phyloP scores from a whole-genome alignment of 2,888 invertebrate species.

The Itoplectis maculator region DNA sequence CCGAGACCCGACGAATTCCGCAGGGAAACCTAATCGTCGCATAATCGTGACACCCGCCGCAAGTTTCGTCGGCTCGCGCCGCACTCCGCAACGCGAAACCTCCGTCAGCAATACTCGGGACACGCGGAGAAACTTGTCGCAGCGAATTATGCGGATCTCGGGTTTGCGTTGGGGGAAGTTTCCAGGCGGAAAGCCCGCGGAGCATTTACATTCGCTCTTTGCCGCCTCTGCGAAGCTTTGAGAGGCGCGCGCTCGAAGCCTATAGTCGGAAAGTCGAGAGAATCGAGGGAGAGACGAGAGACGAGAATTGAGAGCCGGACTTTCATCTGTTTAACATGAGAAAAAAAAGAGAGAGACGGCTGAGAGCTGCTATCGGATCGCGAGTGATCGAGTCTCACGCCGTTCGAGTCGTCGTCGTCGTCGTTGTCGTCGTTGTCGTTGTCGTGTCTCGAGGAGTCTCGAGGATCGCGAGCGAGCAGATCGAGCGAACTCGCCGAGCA shows the following conservation, averaged over 20 bases:
- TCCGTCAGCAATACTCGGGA: constrained; percentile 36
- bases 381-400: constrained; percentile 64
- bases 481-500: constrained; percentile 16
- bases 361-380: constrained; percentile 33
- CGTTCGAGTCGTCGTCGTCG: constrained; percentile 41
- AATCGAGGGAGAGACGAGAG: neutral
- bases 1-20: neutral
- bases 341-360: constrained; percentile 57
- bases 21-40: constrained; percentile 14
- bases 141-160: constrained; percentile 78
- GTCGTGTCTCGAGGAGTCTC: constrained; percentile 5
- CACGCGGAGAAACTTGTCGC: constrained; percentile 75
- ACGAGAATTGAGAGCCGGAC: constrained; percentile 63
- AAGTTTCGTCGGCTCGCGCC: constrained; percentile 33
- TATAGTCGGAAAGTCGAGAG: neutral
- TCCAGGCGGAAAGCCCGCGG: constrained; percentile 17
- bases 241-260: constrained; percentile 19
- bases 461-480: constrained; percentile 3
- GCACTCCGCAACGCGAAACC: neutral
- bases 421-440: constrained; percentile 15
- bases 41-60: constrained; percentile 55
- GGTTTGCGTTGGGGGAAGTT: constrained; percentile 21
- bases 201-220: constrained; percentile 61
- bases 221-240: constrained; percentile 76
- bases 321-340: constrained; percentile 79